Conservation (phyloP, 2,113 vertebrate species). For the Arothron firmamentum region DNA sequence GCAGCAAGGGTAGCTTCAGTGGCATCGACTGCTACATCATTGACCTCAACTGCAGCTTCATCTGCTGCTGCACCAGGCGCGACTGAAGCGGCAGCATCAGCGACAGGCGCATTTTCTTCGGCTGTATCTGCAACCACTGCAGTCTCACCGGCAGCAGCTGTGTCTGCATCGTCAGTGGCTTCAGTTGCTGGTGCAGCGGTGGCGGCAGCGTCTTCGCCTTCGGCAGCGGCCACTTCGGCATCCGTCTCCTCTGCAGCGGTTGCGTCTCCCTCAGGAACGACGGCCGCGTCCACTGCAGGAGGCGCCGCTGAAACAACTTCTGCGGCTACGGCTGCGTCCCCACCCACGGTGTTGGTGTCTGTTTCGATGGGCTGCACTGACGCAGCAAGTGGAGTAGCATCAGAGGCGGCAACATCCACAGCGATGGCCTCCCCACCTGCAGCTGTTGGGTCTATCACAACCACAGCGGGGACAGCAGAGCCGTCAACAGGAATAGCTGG, state of each 20-base stretch:
- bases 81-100: background rate
- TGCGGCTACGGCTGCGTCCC: constrained; percentile 17
- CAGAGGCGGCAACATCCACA: constrained; percentile 53
- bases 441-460: constrained; percentile 51
- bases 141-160: background rate
- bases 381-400: constrained; percentile 38
- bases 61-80: constrained; percentile 26
- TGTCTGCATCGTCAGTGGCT: constrained; percentile 3
- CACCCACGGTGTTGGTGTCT: constrained; percentile 6
- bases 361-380: constrained; percentile 50
- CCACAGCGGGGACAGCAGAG: constrained; percentile 43
- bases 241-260: constrained; percentile 11
- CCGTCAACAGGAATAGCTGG: constrained; percentile 29
- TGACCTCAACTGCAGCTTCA: background rate
- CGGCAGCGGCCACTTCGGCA: constrained; percentile 7
- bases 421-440: constrained; percentile 39
- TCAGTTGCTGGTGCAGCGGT: background rate
- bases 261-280: constrained; percentile 28
- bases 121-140: background rate
- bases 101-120: constrained; percentile 49
- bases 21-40: background rate
- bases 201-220: constrained; percentile 3
- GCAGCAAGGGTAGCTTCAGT: constrained; percentile 21
- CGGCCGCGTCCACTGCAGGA: constrained; percentile 35
- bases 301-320: constrained; percentile 39